Base-by-base conservation (phyloP, 2,888 invertebrate species). In the Harpagoxenus sublaevis region DNA sequence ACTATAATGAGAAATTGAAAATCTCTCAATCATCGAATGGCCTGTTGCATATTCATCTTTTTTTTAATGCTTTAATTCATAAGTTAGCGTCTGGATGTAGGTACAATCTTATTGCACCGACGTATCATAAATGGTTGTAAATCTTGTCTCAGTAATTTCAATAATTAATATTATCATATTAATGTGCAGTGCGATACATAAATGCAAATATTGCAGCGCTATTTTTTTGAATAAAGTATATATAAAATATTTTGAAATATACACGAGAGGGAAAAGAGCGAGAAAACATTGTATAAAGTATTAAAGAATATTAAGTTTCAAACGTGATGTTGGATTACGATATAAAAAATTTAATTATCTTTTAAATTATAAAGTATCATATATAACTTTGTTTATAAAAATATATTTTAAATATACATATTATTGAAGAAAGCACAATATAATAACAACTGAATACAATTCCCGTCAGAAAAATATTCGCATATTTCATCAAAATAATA, bases 181-280 rank as follows among this genome's bases (percentile, higher is more conserved):
- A 39, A 75, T 48, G 23, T 6, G 12, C 42, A 28, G 57, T 57
- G 28, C 23, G 1, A 42, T 42, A 42, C 10, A 6, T 12, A 9
- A 42, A 31, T 73, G 12, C 2, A 55, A 48, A 48, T 28, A 28
- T 65, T 9, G 12, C 12, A 2, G 15, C 3, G 15, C 42, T n/a
- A n/a, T n/a, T 73, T 73, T 57, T 73, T 45, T 45, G n/a, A 57
- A 73, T 73, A 0, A 60, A 60, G 45, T 45, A 45, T 31, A 8
- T 42, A n/a, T 60, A 0, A 45, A 73, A 60, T 45, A 74, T 45
- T 74, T 28, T 31, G 3, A 28, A 73, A 28, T 1, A 6, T 28
- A 9, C 5, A 31, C 18, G 18, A 28, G 28, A 18, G 18, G 2
- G 28, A 15, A 62, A 62, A 31, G 31, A 45, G 39, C 12, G 0